Base-by-base conservation (phyloP, 2,797 vertebrate species). In the Spondyliosoma cantharus region DNA sequence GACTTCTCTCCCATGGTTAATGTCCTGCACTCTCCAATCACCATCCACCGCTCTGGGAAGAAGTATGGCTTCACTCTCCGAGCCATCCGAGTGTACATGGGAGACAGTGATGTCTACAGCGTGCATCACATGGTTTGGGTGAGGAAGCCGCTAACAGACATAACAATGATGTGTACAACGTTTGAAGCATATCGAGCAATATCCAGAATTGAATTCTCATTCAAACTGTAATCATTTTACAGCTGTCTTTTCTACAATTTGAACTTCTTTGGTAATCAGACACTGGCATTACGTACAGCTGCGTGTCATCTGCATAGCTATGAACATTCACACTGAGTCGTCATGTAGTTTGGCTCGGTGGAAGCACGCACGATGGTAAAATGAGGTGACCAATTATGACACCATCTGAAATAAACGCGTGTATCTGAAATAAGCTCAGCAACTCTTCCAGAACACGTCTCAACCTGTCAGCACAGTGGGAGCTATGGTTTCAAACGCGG, bases 61-160 rank as follows among this genome's bases (percentile, higher is more conserved):
- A 97, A 96, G 87, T 97, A 97, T 0, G 97, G 97, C 76, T 97
- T 98, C 87, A 98, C 97, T 0, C 92, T 98, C 15, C 93, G 97
- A 0, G 97, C 97, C 74, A 98, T 97, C 84, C 92, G 97, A 0
- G 97, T 98, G 83, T 98, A 98, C 92, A 97, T 97, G 94, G 97
- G 97, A 12, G 97, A 98, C 92, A 96, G 96, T 0, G 96, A 98
- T 2, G 94, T 98, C n/a, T 97, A 97, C 94, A 97, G 96, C 1
- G 96, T 98, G 1, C 97, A 98, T 61, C 97, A 98, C 89, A 96
- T 98, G 78, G 96, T 97, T 85, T 97, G 97, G 97, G 97, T 98
- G 79, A 96, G 96, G 69, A 6, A 80, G 46, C 2, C 5, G 27
- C 9, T 19, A 3, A 5, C 6, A 17, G 12, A 46, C 5, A 56